phyloP scores from a whole-genome alignment of 2,797 vertebrate species.

The Thunnus albacares region DNA sequence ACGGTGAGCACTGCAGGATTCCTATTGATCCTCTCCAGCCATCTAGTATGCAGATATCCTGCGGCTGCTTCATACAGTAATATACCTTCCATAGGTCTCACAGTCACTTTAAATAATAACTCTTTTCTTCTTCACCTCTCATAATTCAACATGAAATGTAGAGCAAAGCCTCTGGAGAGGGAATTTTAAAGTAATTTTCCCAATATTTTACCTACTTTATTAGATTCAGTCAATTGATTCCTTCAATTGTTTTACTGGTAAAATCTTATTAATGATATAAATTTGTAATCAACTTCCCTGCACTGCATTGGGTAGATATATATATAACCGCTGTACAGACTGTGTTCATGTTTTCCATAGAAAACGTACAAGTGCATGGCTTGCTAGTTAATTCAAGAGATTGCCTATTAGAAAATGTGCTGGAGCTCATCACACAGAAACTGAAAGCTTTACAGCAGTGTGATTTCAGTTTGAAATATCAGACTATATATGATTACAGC shows the following conservation, averaged over 20 bases:
- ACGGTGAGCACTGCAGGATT: slow-evolving; percentile 67
- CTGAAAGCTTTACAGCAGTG: not conserved
- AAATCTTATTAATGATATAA: not conserved
- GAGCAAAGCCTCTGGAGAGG: not conserved
- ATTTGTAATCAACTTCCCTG: not conserved
- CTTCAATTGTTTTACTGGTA: not conserved
- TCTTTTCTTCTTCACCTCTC: slow-evolving; percentile 5
- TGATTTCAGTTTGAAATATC: not conserved
- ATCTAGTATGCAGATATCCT: slow-evolving; percentile 55
- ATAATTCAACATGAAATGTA: not conserved
- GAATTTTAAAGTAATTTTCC: too few species aligned
- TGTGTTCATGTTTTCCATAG: not conserved
- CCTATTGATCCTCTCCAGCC: slow-evolving; percentile 66
- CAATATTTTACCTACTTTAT: too few species aligned
- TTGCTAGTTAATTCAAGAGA: not conserved
- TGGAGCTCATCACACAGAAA: not conserved
- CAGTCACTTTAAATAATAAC: slow-evolving; percentile 19
- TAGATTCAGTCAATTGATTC: too few species aligned
- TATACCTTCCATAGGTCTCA: slow-evolving; percentile 2
- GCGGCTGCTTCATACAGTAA: slow-evolving; percentile 18
- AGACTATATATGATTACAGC: not conserved
- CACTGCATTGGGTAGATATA: not conserved
- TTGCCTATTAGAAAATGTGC: not conserved
- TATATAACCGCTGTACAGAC: not conserved
- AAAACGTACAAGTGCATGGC: not conserved